Percentiles rank a stretch among this genome's conserved stretches.
These are phyloP conservation scores for Trichomycterus rosablanca DNA, from an alignment of 2,113 vertebrate genomes.

Conservation along the genomic window DNA sequence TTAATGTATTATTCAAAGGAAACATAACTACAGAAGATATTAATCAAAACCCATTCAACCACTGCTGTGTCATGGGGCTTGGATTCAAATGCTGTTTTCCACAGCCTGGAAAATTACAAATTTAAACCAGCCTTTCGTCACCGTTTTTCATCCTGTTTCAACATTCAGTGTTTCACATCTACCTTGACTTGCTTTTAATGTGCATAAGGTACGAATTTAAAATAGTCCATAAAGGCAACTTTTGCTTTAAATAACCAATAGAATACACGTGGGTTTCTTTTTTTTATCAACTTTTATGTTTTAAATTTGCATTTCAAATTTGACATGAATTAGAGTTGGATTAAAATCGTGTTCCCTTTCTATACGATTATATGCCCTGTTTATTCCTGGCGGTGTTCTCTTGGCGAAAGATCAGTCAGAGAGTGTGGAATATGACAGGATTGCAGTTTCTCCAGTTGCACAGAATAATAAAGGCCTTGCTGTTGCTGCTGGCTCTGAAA, in stretches of 20 bases:
- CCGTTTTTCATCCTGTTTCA: slow-evolving; percentile 16
- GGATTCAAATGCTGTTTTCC: slow-evolving; percentile 67
- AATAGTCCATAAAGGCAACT: not conserved
- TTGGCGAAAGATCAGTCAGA: slow-evolving; percentile 30
- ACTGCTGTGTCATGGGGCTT: slow-evolving; percentile 63
- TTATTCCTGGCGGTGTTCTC: slow-evolving; percentile 17
- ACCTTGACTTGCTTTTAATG: not conserved
- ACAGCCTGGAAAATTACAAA: slow-evolving; percentile 66
- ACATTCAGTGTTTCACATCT: not conserved
- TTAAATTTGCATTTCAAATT: slow-evolving; percentile 12
- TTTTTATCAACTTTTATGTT: not conserved
- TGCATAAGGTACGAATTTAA: not conserved
- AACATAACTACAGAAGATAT: slow-evolving; percentile 71
- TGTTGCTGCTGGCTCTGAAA: slow-evolving; percentile 34
- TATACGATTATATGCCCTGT: slow-evolving; percentile 28
- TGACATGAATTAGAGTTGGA: slow-evolving; percentile 5
- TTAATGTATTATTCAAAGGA: slow-evolving; percentile 75
- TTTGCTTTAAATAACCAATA: not conserved
- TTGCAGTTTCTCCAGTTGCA: slow-evolving; percentile 37
- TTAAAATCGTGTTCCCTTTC: slow-evolving; percentile 21
- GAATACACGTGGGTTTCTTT: not conserved
- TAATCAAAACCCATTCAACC: slow-evolving; percentile 71
- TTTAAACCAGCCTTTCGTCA: slow-evolving; percentile 53
- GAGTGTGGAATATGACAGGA: slow-evolving; percentile 36
- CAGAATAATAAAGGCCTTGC: slow-evolving; percentile 38